Evolutionary conservation across 2,797 vertebrate genomes (phyloP).

Genomic region (Lemur catta): DNA sequence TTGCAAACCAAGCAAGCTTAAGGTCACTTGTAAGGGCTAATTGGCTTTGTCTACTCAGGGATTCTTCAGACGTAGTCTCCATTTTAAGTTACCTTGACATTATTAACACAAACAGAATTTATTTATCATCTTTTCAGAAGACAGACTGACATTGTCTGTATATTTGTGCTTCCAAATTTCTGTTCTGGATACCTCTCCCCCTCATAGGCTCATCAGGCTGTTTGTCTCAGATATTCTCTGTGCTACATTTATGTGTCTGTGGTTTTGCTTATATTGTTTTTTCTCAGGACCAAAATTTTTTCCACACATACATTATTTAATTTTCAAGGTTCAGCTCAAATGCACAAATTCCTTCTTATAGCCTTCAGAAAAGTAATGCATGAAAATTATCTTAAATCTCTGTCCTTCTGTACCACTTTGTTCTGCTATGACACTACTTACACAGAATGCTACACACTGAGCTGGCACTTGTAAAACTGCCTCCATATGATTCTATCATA

Average conservation of each 20-base stretch:
- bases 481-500: background rate
- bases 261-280: background rate
- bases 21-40: background rate
- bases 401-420: background rate
- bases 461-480: background rate
- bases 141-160: background rate
- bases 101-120: background rate
- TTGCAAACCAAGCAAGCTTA: background rate
- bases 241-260: background rate
- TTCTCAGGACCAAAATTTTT: background rate
- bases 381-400: background rate
- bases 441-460: background rate
- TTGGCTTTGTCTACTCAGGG: background rate
- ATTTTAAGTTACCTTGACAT: background rate
- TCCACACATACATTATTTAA: background rate
- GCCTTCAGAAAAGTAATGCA: background rate
- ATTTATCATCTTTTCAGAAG: background rate
- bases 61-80: background rate
- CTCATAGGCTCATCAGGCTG: background rate
- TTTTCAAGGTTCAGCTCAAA: background rate
- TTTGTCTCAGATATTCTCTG: background rate
- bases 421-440: background rate
- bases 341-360: background rate
- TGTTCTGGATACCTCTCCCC: background rate
- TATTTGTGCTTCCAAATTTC: background rate